Evolutionary conservation across 2,888 invertebrate species (phyloP), one percentile per base, ranked within the genome.

Genomic region (Corbicula japonica): DNA sequence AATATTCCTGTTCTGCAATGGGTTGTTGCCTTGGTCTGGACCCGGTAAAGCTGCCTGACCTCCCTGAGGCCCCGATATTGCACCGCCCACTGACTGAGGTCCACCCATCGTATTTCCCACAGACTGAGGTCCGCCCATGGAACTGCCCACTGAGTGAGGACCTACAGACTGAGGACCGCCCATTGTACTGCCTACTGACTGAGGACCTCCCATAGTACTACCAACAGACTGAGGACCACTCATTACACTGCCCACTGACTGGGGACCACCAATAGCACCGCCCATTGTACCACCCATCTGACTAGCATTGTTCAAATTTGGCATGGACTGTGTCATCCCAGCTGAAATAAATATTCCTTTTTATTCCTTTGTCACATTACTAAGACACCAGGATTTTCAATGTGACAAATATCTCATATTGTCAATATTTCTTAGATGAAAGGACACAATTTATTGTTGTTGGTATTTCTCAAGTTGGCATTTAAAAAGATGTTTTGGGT

Each of bases 1-100:
- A 15, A 87, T 85, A 32, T 85, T 87, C 38, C 86, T 85, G 71
- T 83, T 84, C 63, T 84, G 83, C 41, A 83, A 71, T 10, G 72
- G 80, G 46, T 73, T 68, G 0, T 74, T 32, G 15, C 63, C 73
- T 28, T 48, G 60, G n/a, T 74, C 58, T 48, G 76, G 80, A 2
- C 65, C 73, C 15, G 54, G 70, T 12, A 21, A 46, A 5, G 65
- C 60, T 0, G 52, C 74, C 15, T 48, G 58, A 58, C 38, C 56
- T 48, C 26, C 28, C 8, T 54, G 23, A 5, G 26, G 54, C 54
- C 21, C 28, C 15, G 23, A 26, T n/a, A n/a, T 1, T 32, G 56
- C 15, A 56, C 35, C 18, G 35, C 28, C 1, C 21, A 28, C 23
- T 34, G 12, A 35, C 15, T 15, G 30, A 23, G 12, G 58, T 23